Conservation (phyloP, 92 coral and sea anemone genomes). For the Phenganax stokvisi region DNA sequence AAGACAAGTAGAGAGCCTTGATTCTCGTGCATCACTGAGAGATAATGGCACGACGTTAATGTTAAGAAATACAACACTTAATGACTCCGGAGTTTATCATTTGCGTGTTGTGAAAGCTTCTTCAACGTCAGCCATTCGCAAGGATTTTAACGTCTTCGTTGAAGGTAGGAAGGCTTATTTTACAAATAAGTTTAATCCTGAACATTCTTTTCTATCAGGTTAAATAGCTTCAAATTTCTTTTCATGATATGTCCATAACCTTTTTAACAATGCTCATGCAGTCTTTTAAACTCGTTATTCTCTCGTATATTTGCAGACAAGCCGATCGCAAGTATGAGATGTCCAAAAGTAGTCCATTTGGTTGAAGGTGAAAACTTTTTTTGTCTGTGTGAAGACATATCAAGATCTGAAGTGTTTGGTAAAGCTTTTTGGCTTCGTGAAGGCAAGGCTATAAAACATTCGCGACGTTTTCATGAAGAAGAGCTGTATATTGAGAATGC, state of each 20-base stretch:
- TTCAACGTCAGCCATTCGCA: background rate
- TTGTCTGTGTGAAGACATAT: constrained; percentile 9
- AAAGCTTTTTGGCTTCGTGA: background rate
- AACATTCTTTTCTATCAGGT: background rate
- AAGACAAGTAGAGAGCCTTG: background rate
- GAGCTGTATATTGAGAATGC: constrained; percentile 6
- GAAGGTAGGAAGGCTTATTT: background rate
- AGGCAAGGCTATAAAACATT: background rate
- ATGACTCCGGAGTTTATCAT: constrained; percentile 14
- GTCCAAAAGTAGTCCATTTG: constrained; percentile 9
- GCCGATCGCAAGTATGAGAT: background rate
- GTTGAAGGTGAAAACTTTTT: background rate
- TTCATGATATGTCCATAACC: background rate
- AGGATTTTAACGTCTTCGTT: constrained; percentile 11
- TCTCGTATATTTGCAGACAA: constrained; percentile 4
- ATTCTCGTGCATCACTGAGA: background rate
- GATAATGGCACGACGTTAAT: background rate
- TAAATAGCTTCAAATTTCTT: background rate
- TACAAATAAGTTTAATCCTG: too few relatives aligned
- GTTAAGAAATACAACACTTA: background rate
- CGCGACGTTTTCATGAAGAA: constrained; percentile 1
- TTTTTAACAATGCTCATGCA: background rate
- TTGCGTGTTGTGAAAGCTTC: background rate
- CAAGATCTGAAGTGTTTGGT: background rate
- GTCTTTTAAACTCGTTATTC: background rate